phyloP scores from a whole-genome alignment of 1,140 invertebrate genomes.

The Ceratoteleas bidentatus region DNA sequence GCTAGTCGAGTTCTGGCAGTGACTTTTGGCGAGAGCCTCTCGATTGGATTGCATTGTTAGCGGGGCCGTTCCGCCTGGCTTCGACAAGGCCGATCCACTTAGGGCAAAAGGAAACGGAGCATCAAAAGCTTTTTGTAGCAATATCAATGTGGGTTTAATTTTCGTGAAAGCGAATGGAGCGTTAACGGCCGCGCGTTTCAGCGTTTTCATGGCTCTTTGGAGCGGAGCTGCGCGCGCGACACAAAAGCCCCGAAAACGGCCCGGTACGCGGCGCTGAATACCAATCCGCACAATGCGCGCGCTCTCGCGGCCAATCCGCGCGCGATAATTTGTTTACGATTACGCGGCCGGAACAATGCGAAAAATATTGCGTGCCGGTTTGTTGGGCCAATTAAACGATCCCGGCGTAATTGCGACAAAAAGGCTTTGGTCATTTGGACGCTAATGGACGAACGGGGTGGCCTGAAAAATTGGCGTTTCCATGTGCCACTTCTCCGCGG shows the following conservation, averaged over 20 bases:
- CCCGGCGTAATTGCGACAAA: slow-evolving; percentile 8
- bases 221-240: background rate
- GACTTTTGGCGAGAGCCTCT: slow-evolving; percentile 66
- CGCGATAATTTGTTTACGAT: slow-evolving; percentile 37
- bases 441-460: slow-evolving; percentile 11
- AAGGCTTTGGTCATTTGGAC: slow-evolving; percentile 14
- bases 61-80: slow-evolving; percentile 59
- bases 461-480: too few relatives aligned
- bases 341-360: slow-evolving; percentile 20
- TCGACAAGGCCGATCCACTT: slow-evolving; percentile 63
- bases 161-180: slow-evolving; percentile 64
- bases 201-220: slow-evolving; percentile 45
- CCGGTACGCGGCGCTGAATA: slow-evolving; percentile 26
- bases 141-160: slow-evolving; percentile 70
- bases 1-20: slow-evolving; percentile 55
- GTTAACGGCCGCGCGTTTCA: slow-evolving; percentile 52
- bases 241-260: slow-evolving; percentile 31
- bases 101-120: slow-evolving; percentile 49
- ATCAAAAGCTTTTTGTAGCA: slow-evolving; percentile 56
- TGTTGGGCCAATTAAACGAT: slow-evolving; percentile 37
- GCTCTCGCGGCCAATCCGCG: slow-evolving; percentile 23
- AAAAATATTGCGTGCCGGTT: slow-evolving; percentile 30
- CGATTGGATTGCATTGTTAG: slow-evolving; percentile 60
- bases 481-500: background rate
- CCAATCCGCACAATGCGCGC: slow-evolving; percentile 24